Base-by-base conservation (phyloP, 1,140 invertebrate genomes). In the Pemphigus obesinymphae region DNA sequence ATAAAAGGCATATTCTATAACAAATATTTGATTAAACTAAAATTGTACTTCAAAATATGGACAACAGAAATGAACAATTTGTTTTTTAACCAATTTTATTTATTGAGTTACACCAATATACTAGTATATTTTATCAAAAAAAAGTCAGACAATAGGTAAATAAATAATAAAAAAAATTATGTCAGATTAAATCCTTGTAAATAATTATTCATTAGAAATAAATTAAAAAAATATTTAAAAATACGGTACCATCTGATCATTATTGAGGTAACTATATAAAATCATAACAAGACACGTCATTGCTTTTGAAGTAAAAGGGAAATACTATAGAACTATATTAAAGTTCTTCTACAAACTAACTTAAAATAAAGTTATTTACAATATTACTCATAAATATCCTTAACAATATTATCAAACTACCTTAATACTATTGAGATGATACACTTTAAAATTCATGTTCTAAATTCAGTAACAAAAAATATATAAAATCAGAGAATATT, bases 391-490 rank as follows among this genome's bases (percentile, higher is more conserved):
- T 29, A 73, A 20, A 76, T 34, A 37, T 76, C 17, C 73, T 78
- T 58, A 78, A 78, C 73, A 78, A 55, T 55, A 78, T 55, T 40
- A 78, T 53, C n/a, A 78, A 78, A 58, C 73, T 78, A 78, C 1
- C 73, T 78, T 78, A 78, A 78, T 78, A 3, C n/a, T 78, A 78
- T 58, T 78, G 73, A 78, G 73, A 78, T 78, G 17, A 58, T 78
- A 78, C 53, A 58, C 31, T 58, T 78, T 58, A 78, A 76, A 53
- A 55, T 76, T 53, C 58, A 78, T 58, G 50, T 58, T 58, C 31
- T 58, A 78, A 78, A 55, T 78, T 78, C 15, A 78, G 73, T 78
- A 78, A 78, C 73, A 78, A 78, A 78, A 53, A 78, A 78, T 78
- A 78, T 78, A 78, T 78, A 78, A 78, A 78, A 78, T 78, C 43